Conservation (phyloP, 1,140 invertebrate species). For the Wiebesia pumilae region DNA sequence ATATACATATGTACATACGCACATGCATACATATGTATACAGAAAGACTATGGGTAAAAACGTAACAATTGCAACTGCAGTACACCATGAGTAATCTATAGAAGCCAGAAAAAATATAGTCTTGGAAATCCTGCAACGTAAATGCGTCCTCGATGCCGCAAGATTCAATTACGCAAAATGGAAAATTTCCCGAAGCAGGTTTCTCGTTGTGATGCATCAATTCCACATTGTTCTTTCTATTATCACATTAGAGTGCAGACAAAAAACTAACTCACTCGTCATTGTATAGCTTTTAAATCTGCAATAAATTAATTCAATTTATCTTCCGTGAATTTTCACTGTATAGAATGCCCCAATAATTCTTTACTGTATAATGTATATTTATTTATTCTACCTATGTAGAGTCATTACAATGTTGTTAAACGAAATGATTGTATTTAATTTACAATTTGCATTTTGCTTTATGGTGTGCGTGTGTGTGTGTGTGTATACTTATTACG, state of each 20-base stretch:
- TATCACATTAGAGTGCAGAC: conserved; percentile 43
- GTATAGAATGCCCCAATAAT: too few species aligned
- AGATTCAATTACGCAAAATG: conserved; percentile 49
- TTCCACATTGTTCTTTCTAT: conserved; percentile 41
- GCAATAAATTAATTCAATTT: conserved; percentile 11
- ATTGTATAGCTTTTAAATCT: conserved; percentile 36
- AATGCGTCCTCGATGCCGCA: conserved; percentile 36
- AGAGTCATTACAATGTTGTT: neutral
- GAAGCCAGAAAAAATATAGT: conserved; percentile 41
- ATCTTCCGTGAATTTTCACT: neutral
- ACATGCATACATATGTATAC: too few species aligned
- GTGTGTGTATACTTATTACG: too few species aligned
- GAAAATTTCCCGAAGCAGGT: conserved; percentile 42
- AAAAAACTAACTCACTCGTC: conserved; percentile 32
- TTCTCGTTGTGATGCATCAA: conserved; percentile 50
- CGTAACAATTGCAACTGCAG: neutral
- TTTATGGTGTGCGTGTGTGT: neutral
- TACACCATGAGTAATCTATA: neutral
- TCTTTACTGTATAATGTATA: neutral
- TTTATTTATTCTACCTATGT: neutral
- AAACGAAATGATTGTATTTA: neutral
- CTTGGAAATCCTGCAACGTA: conserved; percentile 23
- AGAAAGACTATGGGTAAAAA: neutral
- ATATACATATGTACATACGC: too few species aligned
- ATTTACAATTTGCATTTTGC: neutral